Conservation (phyloP, 2,797 vertebrate genomes). For the Tapera naevia region DNA sequence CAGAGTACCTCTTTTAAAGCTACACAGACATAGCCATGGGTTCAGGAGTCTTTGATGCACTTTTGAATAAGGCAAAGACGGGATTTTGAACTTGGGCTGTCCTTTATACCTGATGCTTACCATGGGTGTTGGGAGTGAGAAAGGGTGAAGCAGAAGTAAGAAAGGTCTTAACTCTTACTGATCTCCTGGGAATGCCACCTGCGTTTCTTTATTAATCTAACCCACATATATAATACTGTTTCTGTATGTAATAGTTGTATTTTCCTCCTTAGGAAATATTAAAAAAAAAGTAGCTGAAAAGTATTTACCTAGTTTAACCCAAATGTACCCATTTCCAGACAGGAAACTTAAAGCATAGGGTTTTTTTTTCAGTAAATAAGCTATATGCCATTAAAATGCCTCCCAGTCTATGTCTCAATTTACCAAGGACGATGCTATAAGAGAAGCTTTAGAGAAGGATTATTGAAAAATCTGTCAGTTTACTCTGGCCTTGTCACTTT, state of each 20-base stretch:
- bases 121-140: background rate
- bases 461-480: background rate
- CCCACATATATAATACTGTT: background rate
- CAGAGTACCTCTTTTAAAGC: background rate
- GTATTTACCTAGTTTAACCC: background rate
- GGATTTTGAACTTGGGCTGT: background rate
- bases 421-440: background rate
- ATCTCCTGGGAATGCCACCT: background rate
- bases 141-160: background rate
- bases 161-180: background rate
- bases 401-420: background rate
- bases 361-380: background rate
- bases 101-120: background rate
- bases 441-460: background rate
- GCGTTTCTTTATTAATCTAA: background rate
- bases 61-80: background rate
- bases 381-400: background rate
- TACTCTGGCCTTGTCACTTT: background rate
- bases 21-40: background rate
- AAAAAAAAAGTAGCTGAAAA: background rate
- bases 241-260: background rate
- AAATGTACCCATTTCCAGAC: background rate
- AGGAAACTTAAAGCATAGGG: background rate
- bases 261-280: background rate
- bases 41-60: background rate